Base-by-base conservation (phyloP, 2,113 vertebrate genomes). In the Sylvia atricapilla region DNA sequence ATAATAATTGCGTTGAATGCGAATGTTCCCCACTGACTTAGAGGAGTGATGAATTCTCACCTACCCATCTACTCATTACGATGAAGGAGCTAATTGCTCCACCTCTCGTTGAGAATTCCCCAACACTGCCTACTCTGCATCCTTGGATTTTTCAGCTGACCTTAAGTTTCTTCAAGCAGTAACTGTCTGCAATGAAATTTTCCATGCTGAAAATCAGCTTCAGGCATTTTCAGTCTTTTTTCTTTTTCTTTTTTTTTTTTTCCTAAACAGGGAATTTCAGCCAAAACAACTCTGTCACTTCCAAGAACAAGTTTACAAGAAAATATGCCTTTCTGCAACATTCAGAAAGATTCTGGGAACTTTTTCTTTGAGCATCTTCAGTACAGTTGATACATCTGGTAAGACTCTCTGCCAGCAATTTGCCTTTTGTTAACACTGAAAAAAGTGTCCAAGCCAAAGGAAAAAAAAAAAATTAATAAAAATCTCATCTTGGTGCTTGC, bases 261-360 rank as follows among this genome's bases (percentile, higher is more conserved):
- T 3, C 20, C 35, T 70, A 59, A 74, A 69, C 19, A 88, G 39
- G 47, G 85, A 66, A 58, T 85, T 91, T 87, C 74, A 87, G 81
- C 84, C 94, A 95, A 77, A 91, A 85, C 84, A 91, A 62, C 82
- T 80, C 84, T 46, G 72, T 50, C 1, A 10, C 85, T 95, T 95
- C 95, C 93, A 91, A 90, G 95, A 95, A 90, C 53, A 66, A 91
- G 91, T 87, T 95, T 74, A 91, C 63, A 94, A 86, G 78, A 91
- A 95, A 95, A 91, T 20, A 88, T 3, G 87, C 46, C 74, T 89
- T 82, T 84, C 77, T 91, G 81, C 67, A 91, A 35, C 15, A 2
- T 31, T 59, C 59, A 58, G 74, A 78, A 72, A 84, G 70, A 50
- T 89, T 91, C 91, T 95, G 93, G 89, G 78, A 95, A 91, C 53